These are phyloP conservation scores for Zaprionus nigranus DNA, from an alignment of 1,140 invertebrate species.

Conservation along the genomic window DNA sequence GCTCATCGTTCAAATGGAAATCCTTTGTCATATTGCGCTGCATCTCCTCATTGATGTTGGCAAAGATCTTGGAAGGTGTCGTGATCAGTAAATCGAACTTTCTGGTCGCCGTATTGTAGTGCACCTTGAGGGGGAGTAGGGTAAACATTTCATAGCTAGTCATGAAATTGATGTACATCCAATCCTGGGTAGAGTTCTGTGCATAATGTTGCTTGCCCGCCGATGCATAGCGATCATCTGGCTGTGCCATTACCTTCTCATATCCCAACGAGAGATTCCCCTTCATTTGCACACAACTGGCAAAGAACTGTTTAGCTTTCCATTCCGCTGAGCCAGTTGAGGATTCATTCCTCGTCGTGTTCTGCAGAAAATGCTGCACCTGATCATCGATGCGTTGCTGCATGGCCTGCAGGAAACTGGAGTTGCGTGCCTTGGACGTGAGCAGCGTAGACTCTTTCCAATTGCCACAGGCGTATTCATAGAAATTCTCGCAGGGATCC, in stretches of 20 bases:
- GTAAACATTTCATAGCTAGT: constrained; percentile 67
- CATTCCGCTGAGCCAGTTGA: constrained; percentile 44
- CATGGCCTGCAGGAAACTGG: constrained; percentile 67
- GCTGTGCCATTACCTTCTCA: neutral
- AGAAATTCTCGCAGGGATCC: constrained; percentile 91
- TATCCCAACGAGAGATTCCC: constrained; percentile 58
- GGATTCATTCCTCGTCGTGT: constrained; percentile 47
- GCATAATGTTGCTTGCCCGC: constrained; percentile 7
- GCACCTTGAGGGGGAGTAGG: constrained; percentile 66
- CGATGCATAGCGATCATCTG: constrained; percentile 50
- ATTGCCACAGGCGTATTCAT: constrained; percentile 87
- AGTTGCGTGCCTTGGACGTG: constrained; percentile 68
- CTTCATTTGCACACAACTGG: constrained; percentile 60
- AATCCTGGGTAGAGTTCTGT: constrained; percentile 46
- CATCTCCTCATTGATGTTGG: constrained; percentile 27
- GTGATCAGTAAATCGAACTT: constrained; percentile 61
- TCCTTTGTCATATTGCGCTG: constrained; percentile 67
- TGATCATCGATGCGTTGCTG: constrained; percentile 66
- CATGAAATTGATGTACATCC: constrained; percentile 74
- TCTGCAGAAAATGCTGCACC: constrained; percentile 58
- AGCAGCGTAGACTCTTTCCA: constrained; percentile 85
- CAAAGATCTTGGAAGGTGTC: constrained; percentile 38
- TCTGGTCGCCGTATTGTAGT: constrained; percentile 57
- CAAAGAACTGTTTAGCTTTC: constrained; percentile 71
- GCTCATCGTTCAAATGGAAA: constrained; percentile 44